phyloP scores from a whole-genome alignment of 1,140 invertebrate species.

The Fragariocoptes setiger region DNA sequence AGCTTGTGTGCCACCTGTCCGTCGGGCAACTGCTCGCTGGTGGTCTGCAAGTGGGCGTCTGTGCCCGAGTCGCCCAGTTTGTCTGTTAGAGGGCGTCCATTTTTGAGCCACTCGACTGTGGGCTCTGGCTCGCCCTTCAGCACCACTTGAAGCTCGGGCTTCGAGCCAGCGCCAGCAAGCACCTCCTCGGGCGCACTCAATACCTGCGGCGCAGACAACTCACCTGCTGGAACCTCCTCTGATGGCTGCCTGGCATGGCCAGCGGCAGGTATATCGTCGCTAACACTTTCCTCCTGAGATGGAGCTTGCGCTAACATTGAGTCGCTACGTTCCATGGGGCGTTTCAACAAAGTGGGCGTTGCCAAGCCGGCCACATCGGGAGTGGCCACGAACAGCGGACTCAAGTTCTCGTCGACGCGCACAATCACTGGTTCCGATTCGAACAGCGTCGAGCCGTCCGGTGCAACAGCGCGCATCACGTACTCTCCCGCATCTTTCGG shows the following conservation, averaged over 20 bases:
- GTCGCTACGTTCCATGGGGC: no score
- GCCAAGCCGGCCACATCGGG: no score
- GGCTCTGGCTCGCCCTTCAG: constrained; percentile 15
- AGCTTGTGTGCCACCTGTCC: constrained; percentile 72
- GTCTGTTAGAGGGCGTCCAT: constrained; percentile 4
- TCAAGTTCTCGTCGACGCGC: no score
- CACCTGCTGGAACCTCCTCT: neutral
- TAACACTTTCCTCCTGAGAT: no score
- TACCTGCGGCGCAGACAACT: neutral
- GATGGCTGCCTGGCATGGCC: no score
- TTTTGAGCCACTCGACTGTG: constrained; percentile 6
- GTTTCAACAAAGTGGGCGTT: no score
- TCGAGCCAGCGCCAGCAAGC: constrained; percentile 13
- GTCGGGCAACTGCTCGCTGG: constrained; percentile 34
- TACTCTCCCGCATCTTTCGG: constrained; percentile 26
- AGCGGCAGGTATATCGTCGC: no score
- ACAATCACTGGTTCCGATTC: constrained; percentile 21
- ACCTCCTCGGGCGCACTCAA: constrained; percentile 1
- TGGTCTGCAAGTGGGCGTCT: no score
- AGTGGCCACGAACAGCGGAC: no score
- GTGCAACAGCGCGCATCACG: constrained; percentile 22
- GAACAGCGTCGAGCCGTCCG: constrained; percentile 17
- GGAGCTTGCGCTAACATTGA: no score
- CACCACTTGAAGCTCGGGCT: constrained; percentile 15
- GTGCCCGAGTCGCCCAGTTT: neutral